Conservation (phyloP, 2,113 vertebrate genomes). For the Formicarius rufipectus region DNA sequence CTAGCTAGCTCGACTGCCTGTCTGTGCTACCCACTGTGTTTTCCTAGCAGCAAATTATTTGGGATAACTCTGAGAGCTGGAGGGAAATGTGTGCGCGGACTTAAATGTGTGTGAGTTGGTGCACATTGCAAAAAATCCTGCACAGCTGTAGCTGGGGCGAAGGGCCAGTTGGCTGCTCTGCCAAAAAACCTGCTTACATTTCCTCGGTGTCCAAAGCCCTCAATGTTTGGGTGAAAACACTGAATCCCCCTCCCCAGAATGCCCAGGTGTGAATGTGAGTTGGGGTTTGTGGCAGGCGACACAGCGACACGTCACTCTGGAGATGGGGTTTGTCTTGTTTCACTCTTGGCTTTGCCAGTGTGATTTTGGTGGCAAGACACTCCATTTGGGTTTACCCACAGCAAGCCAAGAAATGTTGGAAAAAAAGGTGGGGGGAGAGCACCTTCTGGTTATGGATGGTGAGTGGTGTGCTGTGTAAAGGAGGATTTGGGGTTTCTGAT, state of each 20-base stretch:
- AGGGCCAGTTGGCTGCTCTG: slow-evolving; percentile 29
- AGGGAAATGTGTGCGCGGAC: background rate
- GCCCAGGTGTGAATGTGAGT: background rate
- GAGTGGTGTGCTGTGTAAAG: rapidly evolving
- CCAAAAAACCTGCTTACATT: slow-evolving; percentile 59
- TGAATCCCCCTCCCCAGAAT: background rate
- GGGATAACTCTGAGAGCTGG: slow-evolving; percentile 28
- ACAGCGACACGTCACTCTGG: rapidly evolving
- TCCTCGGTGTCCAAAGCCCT: slow-evolving; percentile 42
- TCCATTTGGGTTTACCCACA: background rate
- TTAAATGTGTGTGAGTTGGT: background rate
- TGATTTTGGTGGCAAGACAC: background rate
- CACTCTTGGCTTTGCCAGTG: background rate
- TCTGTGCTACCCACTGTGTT: background rate
- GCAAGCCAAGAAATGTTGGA: background rate
- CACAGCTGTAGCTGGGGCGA: slow-evolving; percentile 61
- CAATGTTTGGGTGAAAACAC: slow-evolving; percentile 28
- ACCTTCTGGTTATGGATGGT: rapidly evolving
- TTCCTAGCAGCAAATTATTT: slow-evolving; percentile 35
- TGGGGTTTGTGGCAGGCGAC: rapidly evolving
- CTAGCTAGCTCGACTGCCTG: background rate
- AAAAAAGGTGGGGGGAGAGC: background rate
- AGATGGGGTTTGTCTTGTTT: background rate
- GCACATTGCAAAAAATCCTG: background rate
- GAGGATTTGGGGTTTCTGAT: background rate